phyloP scores from a whole-genome alignment of 2,797 vertebrate species.

The Phalanger gymnotis region DNA sequence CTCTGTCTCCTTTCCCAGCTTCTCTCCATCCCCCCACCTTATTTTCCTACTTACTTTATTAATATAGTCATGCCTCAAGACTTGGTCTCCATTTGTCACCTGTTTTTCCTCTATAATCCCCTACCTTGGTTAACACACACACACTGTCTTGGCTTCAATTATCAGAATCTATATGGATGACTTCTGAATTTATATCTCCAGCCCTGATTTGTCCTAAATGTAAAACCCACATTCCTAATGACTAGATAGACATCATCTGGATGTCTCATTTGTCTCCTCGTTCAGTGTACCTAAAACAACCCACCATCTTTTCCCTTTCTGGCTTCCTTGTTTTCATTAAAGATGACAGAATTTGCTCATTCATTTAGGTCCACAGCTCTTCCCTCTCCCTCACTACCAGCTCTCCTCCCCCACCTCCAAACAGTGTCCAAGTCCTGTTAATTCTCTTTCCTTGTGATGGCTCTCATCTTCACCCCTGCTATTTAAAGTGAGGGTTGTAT shows the following conservation, averaged over 20 bases:
- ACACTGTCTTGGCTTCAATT: not conserved
- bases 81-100: not conserved
- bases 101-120: not conserved
- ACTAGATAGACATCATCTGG: slow-evolving; percentile 3
- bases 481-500: not conserved
- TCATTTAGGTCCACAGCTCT: not conserved
- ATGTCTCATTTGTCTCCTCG: slow-evolving; percentile 9
- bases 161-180: not conserved
- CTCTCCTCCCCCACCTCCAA: not conserved
- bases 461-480: too few species aligned
- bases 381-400: not conserved
- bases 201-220: slow-evolving; percentile 26
- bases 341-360: not conserved
- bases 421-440: not conserved
- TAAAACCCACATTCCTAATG: not conserved
- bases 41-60: not conserved
- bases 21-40: slow-evolving; percentile 3
- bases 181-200: slow-evolving; percentile 23
- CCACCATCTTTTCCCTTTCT: not conserved
- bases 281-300: slow-evolving; percentile 16
- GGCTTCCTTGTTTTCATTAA: not conserved
- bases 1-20: not conserved
- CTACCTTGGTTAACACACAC: not conserved
- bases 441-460: not conserved
- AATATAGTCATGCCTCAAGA: not conserved